Percentiles rank a stretch among this genome's conserved stretches.
Conservation (phyloP, 2,888 invertebrate species). For the Amiota communis region DNA sequence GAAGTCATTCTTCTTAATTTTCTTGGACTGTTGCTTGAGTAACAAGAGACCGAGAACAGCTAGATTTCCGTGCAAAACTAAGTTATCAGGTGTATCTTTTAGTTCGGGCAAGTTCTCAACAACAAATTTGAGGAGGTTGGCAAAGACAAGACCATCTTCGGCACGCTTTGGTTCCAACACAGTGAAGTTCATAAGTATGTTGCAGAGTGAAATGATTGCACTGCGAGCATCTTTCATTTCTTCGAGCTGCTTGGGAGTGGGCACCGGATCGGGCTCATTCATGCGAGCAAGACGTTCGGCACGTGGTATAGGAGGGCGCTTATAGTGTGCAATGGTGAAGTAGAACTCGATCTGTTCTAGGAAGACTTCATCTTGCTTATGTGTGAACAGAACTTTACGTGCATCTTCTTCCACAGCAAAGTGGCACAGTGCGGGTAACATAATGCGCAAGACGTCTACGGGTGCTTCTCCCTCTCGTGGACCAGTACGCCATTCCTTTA, state of each 20-base stretch:
- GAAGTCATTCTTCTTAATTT: constrained; percentile 90
- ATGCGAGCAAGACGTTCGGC: constrained; percentile 84
- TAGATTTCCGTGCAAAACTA: constrained; percentile 89
- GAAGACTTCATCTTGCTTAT: constrained; percentile 86
- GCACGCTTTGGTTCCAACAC: constrained; percentile 90
- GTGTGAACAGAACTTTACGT: constrained; percentile 83
- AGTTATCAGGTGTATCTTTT: constrained; percentile 86
- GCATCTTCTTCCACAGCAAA: constrained; percentile 92
- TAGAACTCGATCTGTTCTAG: constrained; percentile 87
- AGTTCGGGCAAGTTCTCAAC: constrained; percentile 89
- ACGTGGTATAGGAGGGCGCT: constrained; percentile 85
- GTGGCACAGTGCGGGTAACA: constrained; percentile 92
- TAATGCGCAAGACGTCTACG: constrained; percentile 84
- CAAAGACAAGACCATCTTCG: constrained; percentile 84
- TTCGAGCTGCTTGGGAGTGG: constrained; percentile 82
- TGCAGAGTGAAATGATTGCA: constrained; percentile 91
- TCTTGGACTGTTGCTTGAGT: constrained; percentile 86
- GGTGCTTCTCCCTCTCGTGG: constrained; percentile 76
- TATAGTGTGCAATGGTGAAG: constrained; percentile 90
- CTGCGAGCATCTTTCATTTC: constrained; percentile 89
- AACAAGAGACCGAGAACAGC: constrained; percentile 87
- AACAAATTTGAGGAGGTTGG: constrained; percentile 87
- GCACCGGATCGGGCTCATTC: constrained; percentile 83
- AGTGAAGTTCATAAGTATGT: constrained; percentile 93
- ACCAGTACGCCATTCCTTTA: constrained; percentile 80